Conservation (phyloP, 2,797 vertebrate species). For the Rhabdomys pumilio region DNA sequence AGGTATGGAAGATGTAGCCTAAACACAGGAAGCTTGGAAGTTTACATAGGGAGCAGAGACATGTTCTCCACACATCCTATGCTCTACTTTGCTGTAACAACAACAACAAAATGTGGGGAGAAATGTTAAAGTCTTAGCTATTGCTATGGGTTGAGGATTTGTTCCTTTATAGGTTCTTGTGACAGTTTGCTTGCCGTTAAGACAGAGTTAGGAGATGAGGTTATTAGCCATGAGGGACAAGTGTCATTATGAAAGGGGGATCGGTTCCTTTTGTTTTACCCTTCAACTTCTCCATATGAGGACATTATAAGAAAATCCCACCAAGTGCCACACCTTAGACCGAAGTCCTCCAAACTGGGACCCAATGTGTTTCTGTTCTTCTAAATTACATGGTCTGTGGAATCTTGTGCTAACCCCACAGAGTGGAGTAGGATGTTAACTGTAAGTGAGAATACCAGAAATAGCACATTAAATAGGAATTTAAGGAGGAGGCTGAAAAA, state of each 20-base stretch:
- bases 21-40: background rate
- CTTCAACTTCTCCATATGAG: background rate
- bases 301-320: background rate
- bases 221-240: background rate
- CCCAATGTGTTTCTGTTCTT: background rate
- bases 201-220: background rate
- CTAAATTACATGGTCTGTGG: background rate
- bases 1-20: background rate
- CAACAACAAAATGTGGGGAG: background rate
- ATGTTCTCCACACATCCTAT: background rate
- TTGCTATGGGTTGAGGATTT: background rate
- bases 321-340: no score
- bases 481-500: conserved; percentile 18
- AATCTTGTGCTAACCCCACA: background rate
- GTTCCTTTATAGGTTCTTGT: background rate
- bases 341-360: background rate
- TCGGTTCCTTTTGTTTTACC: background rate
- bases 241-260: background rate
- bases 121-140: background rate
- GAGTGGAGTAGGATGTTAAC: background rate
- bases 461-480: background rate
- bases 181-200: background rate
- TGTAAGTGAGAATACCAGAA: background rate
- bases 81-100: background rate
- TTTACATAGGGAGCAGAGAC: background rate